phyloP scores from a whole-genome alignment of 2,888 invertebrate species.

The Agonopterix arenella region DNA sequence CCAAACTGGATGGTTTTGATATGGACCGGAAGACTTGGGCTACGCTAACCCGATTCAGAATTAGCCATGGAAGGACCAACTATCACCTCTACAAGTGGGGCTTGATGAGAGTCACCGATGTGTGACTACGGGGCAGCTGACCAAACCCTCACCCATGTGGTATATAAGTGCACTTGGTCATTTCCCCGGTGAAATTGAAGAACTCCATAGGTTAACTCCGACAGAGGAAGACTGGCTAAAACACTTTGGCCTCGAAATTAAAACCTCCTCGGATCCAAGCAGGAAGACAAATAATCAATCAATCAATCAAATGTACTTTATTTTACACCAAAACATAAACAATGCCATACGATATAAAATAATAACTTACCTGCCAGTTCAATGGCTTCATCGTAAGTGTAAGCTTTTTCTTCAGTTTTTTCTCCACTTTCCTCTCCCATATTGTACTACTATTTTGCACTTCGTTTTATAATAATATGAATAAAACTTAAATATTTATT shows the following conservation, averaged over 20 bases:
- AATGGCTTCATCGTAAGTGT: conserved; percentile 33
- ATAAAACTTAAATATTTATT: too few relatives aligned
- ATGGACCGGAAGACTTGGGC: background rate
- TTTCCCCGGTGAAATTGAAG: too few relatives aligned
- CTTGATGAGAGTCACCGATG: too few relatives aligned
- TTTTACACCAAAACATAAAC: too few relatives aligned
- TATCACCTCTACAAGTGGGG: background rate
- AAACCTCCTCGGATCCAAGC: background rate
- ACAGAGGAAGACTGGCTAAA: background rate
- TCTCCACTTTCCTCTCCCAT: background rate
- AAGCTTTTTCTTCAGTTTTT: conserved; percentile 16
- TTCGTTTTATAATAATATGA: too few relatives aligned
- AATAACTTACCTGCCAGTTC: conserved; percentile 25
- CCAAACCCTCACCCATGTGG: too few relatives aligned
- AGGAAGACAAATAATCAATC: background rate
- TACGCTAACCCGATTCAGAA: background rate
- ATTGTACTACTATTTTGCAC: too few relatives aligned
- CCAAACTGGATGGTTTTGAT: background rate
- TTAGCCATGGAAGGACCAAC: background rate
- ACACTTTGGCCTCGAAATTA: background rate
- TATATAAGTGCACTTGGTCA: too few relatives aligned
- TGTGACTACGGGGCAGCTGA: too few relatives aligned
- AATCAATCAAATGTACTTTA: too few relatives aligned
- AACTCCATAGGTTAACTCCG: too few relatives aligned
- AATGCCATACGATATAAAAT: background rate